Evolutionary conservation across 2,888 invertebrate genomes (phyloP).

Genomic region (Synanthedon formicaeformis): DNA sequence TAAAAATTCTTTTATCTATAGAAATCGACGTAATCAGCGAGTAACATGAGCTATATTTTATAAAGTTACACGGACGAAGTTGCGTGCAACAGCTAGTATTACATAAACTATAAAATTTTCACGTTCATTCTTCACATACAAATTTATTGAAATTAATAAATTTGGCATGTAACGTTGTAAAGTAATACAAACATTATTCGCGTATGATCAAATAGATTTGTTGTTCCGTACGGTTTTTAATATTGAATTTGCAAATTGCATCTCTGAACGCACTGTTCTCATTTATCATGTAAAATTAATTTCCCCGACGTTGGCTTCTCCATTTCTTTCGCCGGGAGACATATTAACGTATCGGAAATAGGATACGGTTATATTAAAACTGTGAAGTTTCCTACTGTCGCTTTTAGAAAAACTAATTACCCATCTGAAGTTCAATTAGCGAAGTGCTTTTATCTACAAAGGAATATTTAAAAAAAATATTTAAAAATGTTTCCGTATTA

Average conservation of each 20-base stretch:
- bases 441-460: slow-evolving; percentile 1
- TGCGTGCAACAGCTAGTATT: too few species aligned
- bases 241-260: slow-evolving; percentile 52
- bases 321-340: slow-evolving; percentile 45
- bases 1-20: too few species aligned
- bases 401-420: neutral
- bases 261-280: slow-evolving; percentile 48
- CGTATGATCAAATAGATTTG: slow-evolving; percentile 12
- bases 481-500: neutral
- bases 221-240: slow-evolving; percentile 24
- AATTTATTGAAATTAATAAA: too few species aligned
- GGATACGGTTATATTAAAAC: slow-evolving; percentile 39
- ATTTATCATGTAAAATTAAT: slow-evolving; percentile 67
- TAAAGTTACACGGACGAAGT: too few species aligned
- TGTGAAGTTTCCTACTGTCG: slow-evolving; percentile 8
- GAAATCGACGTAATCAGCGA: too few species aligned
- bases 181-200: too few species aligned
- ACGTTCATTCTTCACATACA: too few species aligned
- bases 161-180: too few species aligned
- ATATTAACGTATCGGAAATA: slow-evolving; percentile 42
- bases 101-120: too few species aligned
- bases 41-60: too few species aligned
- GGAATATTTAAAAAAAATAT: neutral
- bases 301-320: slow-evolving; percentile 38
- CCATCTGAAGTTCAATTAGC: slow-evolving; percentile 5